Evolutionary conservation across 2,113 vertebrate genomes (phyloP).

Genomic region (Murina feae): DNA sequence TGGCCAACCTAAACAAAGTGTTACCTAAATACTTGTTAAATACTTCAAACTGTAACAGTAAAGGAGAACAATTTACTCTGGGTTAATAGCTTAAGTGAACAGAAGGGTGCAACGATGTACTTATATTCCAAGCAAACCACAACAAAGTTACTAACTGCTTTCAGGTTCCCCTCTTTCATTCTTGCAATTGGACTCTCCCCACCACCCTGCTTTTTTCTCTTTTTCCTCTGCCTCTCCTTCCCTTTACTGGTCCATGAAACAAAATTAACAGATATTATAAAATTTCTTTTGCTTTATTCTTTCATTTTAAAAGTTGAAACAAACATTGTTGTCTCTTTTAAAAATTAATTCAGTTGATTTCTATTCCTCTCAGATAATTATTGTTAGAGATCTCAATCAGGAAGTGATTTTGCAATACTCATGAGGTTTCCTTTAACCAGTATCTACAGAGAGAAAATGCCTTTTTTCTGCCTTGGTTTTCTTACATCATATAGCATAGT

Average conservation of each 20-base stretch:
- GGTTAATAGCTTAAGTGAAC: not conserved
- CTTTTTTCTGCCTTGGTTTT: not conserved
- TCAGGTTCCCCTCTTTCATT: not conserved
- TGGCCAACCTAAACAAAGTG: not conserved
- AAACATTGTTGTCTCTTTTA: not conserved
- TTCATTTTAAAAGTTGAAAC: not conserved
- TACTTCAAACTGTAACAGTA: not conserved
- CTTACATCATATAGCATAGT: not conserved
- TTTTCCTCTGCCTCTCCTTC: not conserved
- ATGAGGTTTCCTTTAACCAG: not conserved
- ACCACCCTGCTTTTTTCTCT: not conserved
- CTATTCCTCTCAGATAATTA: not conserved
- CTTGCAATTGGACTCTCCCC: not conserved
- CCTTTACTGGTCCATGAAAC: not conserved
- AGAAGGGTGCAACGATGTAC: not conserved
- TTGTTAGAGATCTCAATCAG: not conserved
- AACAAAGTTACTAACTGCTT: not conserved
- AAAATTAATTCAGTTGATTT: constrained; percentile 8
- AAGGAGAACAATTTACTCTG: not conserved
- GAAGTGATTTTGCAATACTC: not conserved
- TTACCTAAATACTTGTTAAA: not conserved
- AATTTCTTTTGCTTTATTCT: not conserved
- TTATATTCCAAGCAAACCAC: not conserved
- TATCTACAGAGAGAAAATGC: not conserved
- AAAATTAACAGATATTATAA: not conserved